Conservation (phyloP, 2,888 invertebrate species). For the Dione juno region DNA sequence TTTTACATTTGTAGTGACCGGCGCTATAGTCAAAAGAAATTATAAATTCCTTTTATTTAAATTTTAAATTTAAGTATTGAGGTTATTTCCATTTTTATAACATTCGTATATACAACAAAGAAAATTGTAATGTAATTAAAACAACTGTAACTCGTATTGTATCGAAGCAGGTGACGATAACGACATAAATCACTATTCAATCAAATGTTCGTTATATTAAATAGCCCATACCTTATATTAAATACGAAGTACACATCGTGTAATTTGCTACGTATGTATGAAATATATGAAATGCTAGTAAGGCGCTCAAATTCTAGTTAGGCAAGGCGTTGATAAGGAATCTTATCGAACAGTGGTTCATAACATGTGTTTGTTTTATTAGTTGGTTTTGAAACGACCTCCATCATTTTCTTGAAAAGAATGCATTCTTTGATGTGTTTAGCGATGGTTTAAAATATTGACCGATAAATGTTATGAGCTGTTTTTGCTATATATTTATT, state of each 20-base stretch:
- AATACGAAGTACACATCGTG: not conserved
- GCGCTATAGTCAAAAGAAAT: not conserved
- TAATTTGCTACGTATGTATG: not conserved
- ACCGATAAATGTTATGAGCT: not conserved
- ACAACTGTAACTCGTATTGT: slow-evolving; percentile 8
- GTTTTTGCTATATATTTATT: not conserved
- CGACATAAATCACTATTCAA: not conserved
- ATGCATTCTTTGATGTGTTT: not conserved
- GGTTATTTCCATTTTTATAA: not conserved
- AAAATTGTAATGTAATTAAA: slow-evolving; percentile 17
- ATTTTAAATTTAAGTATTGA: not conserved
- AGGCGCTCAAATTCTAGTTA: slow-evolving; percentile 61
- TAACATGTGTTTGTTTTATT: slow-evolving; percentile 48
- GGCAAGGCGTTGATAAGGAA: slow-evolving; percentile 62
- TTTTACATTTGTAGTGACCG: not conserved
- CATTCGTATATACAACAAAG: not conserved
- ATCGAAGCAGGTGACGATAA: not conserved
- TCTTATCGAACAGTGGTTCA: slow-evolving; percentile 52
- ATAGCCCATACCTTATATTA: not conserved
- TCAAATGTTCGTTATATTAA: not conserved
- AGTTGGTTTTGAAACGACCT: slow-evolving; percentile 40
- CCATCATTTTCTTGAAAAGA: slow-evolving; percentile 23
- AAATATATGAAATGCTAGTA: slow-evolving; percentile 46
- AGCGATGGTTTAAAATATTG: not conserved
- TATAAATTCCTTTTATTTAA: not conserved